Evolutionary conservation across 2,797 vertebrate species (phyloP).

Genomic region (Xenentodon cancila): DNA sequence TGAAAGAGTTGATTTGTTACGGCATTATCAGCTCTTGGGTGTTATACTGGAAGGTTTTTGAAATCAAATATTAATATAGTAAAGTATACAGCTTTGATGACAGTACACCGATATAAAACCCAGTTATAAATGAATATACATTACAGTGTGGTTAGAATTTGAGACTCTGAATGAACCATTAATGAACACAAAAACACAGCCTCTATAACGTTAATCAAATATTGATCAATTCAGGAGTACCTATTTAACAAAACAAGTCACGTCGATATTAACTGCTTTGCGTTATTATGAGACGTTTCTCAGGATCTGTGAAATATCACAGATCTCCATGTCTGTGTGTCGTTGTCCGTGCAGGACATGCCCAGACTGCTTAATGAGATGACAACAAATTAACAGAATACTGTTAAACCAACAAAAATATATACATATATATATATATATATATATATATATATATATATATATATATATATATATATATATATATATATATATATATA

Average conservation of each 20-base stretch:
- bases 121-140: conserved; percentile 43
- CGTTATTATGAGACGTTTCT: conserved; percentile 6
- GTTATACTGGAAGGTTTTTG: conserved; percentile 9
- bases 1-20: neutral
- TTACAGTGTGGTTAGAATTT: conserved; percentile 33
- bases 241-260: conserved; percentile 40
- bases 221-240: conserved; percentile 39
- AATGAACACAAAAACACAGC: conserved; percentile 26
- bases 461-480: no score
- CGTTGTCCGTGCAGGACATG: neutral
- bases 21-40: conserved; percentile 3
- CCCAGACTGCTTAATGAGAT: conserved; percentile 26
- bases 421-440: no score
- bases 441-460: no score
- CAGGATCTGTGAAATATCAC: conserved; percentile 20
- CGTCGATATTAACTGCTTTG: conserved; percentile 17
- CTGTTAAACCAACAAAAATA: neutral
- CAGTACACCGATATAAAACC: conserved; percentile 26
- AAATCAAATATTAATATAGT: conserved; percentile 19
- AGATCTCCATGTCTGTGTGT: no score
- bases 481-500: no score
- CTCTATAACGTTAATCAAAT: conserved; percentile 56
- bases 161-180: conserved; percentile 41
- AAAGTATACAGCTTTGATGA: neutral
- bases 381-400: conserved; percentile 22